phyloP scores from a whole-genome alignment of 2,797 vertebrate genomes.

The Falco rusticolus region DNA sequence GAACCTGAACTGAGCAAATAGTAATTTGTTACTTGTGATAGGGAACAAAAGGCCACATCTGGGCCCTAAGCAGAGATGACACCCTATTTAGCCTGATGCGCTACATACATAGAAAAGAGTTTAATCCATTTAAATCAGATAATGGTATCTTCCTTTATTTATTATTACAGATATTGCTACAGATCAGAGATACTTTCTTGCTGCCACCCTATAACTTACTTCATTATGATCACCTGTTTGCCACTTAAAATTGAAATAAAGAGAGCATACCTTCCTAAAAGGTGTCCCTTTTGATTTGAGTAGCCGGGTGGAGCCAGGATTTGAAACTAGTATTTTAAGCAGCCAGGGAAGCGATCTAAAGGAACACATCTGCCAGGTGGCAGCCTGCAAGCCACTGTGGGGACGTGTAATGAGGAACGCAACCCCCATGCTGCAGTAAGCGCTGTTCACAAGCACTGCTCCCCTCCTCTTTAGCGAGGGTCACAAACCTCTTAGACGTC shows the following conservation, averaged over 20 bases:
- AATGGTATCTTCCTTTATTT: neutral
- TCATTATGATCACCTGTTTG: neutral
- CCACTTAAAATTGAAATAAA: neutral
- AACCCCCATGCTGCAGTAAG: neutral
- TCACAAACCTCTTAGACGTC: neutral
- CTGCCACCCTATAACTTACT: neutral
- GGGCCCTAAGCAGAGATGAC: neutral
- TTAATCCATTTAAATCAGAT: neutral
- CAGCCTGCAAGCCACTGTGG: rapidly evolving
- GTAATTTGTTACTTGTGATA: neutral
- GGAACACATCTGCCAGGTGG: neutral
- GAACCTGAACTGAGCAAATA: neutral
- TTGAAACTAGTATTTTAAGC: neutral
- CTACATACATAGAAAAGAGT: neutral
- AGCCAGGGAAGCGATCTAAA: neutral
- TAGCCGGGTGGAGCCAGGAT: neutral
- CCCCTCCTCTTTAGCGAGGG: neutral
- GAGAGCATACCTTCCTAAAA: neutral
- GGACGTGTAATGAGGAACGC: rapidly evolving
- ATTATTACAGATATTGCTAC: neutral
- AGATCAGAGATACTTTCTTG: neutral
- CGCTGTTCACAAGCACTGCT: neutral
- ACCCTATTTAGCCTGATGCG: neutral
- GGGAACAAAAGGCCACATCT: neutral
- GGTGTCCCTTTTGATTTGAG: neutral